These are phyloP conservation scores for Diplosoma virens DNA, from an alignment of 23 tunicate genomes.

Conservation along the genomic window DNA sequence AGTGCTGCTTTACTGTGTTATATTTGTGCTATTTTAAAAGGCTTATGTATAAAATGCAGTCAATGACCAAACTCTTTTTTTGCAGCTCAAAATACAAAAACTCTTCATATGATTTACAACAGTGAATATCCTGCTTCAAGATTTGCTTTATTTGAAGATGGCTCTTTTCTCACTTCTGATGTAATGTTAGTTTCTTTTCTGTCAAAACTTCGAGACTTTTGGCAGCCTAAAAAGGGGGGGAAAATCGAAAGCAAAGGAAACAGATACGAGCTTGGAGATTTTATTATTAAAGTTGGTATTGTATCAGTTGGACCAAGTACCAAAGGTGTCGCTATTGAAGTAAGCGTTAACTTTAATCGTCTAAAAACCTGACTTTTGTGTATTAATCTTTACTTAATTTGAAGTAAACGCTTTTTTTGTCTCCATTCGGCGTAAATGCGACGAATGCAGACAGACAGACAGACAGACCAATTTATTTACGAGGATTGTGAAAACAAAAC, in stretches of 20 bases:
- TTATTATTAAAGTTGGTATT: constrained; percentile 71
- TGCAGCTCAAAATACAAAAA: constrained; percentile 45
- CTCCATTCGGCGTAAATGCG: too few species aligned
- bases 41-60: neutral
- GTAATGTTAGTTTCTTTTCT: constrained; percentile 60
- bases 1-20: too few species aligned
- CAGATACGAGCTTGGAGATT: constrained; percentile 69
- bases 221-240: constrained; percentile 87
- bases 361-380: too few species aligned
- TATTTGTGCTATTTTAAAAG: neutral
- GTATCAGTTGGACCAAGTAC: constrained; percentile 67
- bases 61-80: neutral
- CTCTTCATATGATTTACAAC: constrained; percentile 45
- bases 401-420: too few species aligned
- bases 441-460: too few species aligned
- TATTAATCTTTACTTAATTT: too few species aligned
- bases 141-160: constrained; percentile 84
- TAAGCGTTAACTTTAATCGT: too few species aligned
- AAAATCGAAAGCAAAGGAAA: constrained; percentile 81
- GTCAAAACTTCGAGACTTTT: constrained; percentile 47
- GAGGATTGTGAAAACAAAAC: too few species aligned
- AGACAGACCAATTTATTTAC: too few species aligned
- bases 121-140: constrained; percentile 79
- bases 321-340: constrained; percentile 77
- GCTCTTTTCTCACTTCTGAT: constrained; percentile 61